phyloP scores from a whole-genome alignment of 2,888 invertebrate genomes.

The Fabriciana adippe region DNA sequence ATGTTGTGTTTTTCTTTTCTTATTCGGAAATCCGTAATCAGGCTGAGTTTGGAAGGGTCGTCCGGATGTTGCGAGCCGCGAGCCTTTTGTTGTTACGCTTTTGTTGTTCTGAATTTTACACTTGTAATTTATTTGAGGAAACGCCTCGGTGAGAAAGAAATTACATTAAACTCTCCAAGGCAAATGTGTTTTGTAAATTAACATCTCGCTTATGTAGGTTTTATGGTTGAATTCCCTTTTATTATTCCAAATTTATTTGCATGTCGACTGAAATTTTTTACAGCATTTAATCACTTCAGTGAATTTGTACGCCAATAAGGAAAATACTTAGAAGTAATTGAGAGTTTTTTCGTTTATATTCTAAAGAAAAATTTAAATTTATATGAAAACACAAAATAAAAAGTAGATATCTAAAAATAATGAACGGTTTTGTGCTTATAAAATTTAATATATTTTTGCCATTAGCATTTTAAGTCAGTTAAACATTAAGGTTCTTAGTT shows the following conservation, averaged over 20 bases:
- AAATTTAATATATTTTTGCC: too few relatives aligned
- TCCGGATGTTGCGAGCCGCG: constrained; percentile 80
- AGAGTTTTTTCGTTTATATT: constrained; percentile 12
- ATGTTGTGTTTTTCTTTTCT: constrained; percentile 67
- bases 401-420: too few relatives aligned
- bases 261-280: constrained; percentile 29
- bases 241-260: constrained; percentile 46
- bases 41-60: constrained; percentile 81
- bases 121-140: constrained; percentile 83
- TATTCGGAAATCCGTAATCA: constrained; percentile 81
- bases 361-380: constrained; percentile 18
- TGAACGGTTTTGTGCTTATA: too few relatives aligned
- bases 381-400: neutral
- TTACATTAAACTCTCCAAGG: constrained; percentile 78
- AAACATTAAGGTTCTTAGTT: too few relatives aligned
- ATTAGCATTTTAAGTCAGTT: too few relatives aligned
- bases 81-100: constrained; percentile 81
- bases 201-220: constrained; percentile 67
- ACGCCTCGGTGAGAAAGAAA: constrained; percentile 80
- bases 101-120: constrained; percentile 83
- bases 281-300: constrained; percentile 30
- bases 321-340: constrained; percentile 13
- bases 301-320: constrained; percentile 22
- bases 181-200: constrained; percentile 80
- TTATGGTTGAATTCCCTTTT: constrained; percentile 52